These are phyloP conservation scores for Crotalus adamanteus DNA, from an alignment of 2,797 vertebrate genomes.

Conservation along the genomic window DNA sequence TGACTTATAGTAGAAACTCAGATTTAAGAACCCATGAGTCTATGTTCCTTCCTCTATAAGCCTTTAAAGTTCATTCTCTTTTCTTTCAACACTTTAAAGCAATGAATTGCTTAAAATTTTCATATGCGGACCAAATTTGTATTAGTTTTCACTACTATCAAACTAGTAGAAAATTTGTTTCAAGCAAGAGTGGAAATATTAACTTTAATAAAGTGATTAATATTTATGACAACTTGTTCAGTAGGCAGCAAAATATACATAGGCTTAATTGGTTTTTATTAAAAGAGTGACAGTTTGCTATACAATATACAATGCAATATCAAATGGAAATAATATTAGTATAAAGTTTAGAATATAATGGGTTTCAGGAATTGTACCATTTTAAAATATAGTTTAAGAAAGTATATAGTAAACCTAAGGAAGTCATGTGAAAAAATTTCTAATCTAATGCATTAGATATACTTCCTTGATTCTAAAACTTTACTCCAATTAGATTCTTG, in stretches of 20 bases:
- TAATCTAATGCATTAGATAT: background rate
- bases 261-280: background rate
- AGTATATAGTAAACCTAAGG: background rate
- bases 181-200: background rate
- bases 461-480: background rate
- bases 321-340: background rate
- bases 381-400: background rate
- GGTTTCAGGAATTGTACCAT: background rate
- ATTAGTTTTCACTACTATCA: background rate
- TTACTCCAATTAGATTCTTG: too few species aligned
- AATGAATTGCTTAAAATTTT: background rate
- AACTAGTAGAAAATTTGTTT: background rate
- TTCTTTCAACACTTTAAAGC: background rate
- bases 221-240: background rate
- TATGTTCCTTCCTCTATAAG: background rate
- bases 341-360: background rate
- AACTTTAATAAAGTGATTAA: background rate
- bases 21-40: background rate
- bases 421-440: background rate
- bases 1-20: background rate
- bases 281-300: background rate
- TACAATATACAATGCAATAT: background rate
- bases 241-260: background rate
- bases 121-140: background rate
- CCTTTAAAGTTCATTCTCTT: background rate